Evolutionary conservation across 1,140 invertebrate species (phyloP).

Genomic region (Eupristina koningsbergeri): DNA sequence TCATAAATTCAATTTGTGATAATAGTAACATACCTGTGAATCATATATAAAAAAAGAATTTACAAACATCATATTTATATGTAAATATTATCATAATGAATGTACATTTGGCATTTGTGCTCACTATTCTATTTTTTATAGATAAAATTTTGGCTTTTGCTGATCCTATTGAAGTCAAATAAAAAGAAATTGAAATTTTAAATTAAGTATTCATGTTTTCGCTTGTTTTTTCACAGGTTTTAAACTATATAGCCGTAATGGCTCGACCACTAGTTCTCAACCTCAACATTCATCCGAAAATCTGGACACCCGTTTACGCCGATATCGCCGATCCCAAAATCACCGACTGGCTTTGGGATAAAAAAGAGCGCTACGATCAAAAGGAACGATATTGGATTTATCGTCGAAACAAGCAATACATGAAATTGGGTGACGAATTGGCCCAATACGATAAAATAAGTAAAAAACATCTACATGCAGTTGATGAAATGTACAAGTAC

Average conservation of each 20-base stretch:
- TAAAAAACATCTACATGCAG: constrained; percentile 73
- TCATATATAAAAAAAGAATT: too few relatives aligned
- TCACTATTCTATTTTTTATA: too few relatives aligned
- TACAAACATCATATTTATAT: too few relatives aligned
- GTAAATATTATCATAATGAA: too few relatives aligned
- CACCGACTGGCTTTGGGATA: constrained; percentile 91
- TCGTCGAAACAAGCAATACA: constrained; percentile 74
- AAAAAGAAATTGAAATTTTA: too few relatives aligned
- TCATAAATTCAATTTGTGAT: too few relatives aligned
- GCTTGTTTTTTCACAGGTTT: constrained; percentile 77
- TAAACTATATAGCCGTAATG: constrained; percentile 93
- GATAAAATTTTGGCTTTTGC: too few relatives aligned
- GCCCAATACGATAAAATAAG: constrained; percentile 72
- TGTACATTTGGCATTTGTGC: too few relatives aligned
- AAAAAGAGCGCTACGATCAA: constrained; percentile 84
- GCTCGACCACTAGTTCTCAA: constrained; percentile 88
- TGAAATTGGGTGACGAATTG: constrained; percentile 75
- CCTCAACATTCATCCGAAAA: constrained; percentile 82
- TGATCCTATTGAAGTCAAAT: too few relatives aligned
- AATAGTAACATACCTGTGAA: too few relatives aligned
- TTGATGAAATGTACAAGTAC: constrained; percentile 77
- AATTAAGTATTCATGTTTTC: too few relatives aligned
- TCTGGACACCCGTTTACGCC: constrained; percentile 95
- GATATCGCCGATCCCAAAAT: constrained; percentile 91
- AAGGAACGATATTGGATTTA: constrained; percentile 80